Evolutionary conservation across 2,113 vertebrate species (phyloP), one percentile per base, ranked within the genome.

Genomic region (Platanista minor): DNA sequence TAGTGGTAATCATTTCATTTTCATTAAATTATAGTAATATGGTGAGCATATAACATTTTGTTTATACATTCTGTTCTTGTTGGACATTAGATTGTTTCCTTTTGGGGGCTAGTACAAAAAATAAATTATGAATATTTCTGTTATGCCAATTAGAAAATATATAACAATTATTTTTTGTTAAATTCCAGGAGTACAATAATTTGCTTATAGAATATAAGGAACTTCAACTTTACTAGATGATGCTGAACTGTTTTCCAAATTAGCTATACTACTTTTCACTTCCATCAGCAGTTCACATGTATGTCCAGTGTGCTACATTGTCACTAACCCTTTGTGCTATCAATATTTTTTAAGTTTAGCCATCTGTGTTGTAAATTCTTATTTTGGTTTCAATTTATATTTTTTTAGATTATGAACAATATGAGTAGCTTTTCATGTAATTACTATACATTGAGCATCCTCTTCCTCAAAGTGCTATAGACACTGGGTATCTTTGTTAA

Each of bases 281-380:
- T 8, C 29, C 15, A 17, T 62, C 4, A 20, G 36, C 18, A 84
- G 10, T 57, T 10, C 6, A 9, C 0, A 0, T 2, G 0, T 31
- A 46, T 54, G 69, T 46, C 13, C 25, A 62, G 2, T 36, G 21
- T 33, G 17, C 23, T 18, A 64, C 0, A 46, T 1, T 69, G 1
- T 69, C 31, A 54, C 6, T 21, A 33, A 88, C 6, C 15, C 29
- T 25, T n/a, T 20, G 2, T 12, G 6, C 17, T 36, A 43, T 67
- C 66, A 36, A 1, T 72, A 6, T 25, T n/a, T 61, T 62, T 33
- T 62, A n/a, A 21, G 7, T 67, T 87, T 69, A 61, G 1, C 20
- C 12, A 33, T 33, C 36, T 74, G 10, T 74, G 11, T 13, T 31
- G 6, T 81, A 62, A 61, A 87, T 49, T 75, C 9, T 41, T 5